Evolutionary conservation across 2,888 invertebrate species (phyloP).

Genomic region (Aquatica leii): DNA sequence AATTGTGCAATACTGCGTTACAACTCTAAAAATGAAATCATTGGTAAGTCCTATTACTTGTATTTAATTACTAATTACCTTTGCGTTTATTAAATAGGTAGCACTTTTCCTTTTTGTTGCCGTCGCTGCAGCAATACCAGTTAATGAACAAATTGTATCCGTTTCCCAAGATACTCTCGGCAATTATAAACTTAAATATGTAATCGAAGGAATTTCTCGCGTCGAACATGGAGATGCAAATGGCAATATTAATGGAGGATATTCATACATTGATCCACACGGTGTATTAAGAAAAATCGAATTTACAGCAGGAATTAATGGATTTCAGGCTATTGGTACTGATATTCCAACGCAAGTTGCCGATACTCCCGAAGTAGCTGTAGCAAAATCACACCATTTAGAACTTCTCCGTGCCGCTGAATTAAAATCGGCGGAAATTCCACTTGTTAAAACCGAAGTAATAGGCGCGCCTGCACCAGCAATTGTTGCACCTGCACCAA

Average conservation of each 20-base stretch:
- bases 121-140: conserved; percentile 14
- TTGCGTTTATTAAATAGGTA: conserved; percentile 13
- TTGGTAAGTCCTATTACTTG: conserved; percentile 32
- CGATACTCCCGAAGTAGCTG: conserved; percentile 48
- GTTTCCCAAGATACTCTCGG: conserved; percentile 44
- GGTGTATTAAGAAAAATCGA: conserved; percentile 39
- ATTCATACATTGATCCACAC: conserved; percentile 42
- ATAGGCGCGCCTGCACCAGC: background rate
- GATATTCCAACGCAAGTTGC: conserved; percentile 42
- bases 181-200: conserved; percentile 42
- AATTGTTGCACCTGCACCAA: conserved; percentile 13
- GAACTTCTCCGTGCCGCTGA: conserved; percentile 21
- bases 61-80: background rate
- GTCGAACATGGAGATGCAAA: conserved; percentile 38
- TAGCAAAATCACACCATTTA: conserved; percentile 43
- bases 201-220: conserved; percentile 38
- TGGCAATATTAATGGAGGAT: conserved; percentile 42
- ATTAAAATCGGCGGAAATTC: conserved; percentile 21
- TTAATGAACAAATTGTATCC: conserved; percentile 29
- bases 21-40: conserved; percentile 32
- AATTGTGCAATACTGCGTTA: background rate
- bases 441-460: conserved; percentile 9
- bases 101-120: conserved; percentile 26
- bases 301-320: conserved; percentile 41
- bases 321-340: conserved; percentile 38